phyloP scores from a whole-genome alignment of 2,888 invertebrate genomes.

The Bugulina stolonifera region DNA sequence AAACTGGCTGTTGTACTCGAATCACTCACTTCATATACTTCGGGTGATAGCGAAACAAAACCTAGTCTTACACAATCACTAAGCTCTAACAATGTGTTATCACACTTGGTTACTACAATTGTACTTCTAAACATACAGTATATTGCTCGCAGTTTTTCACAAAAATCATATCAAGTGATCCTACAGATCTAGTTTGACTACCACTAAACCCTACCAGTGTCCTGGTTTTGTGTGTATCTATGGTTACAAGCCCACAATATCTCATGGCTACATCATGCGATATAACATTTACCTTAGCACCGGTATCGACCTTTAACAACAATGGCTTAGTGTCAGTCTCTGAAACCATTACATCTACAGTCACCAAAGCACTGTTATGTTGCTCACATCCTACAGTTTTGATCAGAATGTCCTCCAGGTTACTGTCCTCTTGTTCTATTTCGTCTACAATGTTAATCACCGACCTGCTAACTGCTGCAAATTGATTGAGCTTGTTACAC shows the following conservation, averaged over 20 bases:
- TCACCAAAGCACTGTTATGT: not conserved
- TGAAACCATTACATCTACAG: not conserved
- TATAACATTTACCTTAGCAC: not conserved
- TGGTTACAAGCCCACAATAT: not conserved
- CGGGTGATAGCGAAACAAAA: no score
- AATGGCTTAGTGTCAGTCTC: not conserved
- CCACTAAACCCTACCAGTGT: not conserved
- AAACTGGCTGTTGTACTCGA: no score
- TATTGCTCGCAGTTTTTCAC: not conserved
- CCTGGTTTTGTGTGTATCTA: not conserved
- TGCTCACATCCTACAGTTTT: not conserved
- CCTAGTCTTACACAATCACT: no score
- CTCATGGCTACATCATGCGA: not conserved
- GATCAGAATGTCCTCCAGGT: not conserved
- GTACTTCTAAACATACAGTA: not conserved
- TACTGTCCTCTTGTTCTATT: slow-evolving; percentile 1
- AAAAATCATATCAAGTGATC: not conserved
- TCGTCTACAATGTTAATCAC: not conserved
- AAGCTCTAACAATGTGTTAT: not conserved
- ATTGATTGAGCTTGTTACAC: not conserved
- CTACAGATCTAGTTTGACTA: not conserved
- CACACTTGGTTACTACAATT: not conserved
- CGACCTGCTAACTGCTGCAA: not conserved
- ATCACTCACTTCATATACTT: no score
- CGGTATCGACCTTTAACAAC: not conserved